Evolutionary conservation across 2,797 vertebrate genomes (phyloP).

Genomic region (Tauraco hartlaubi): DNA sequence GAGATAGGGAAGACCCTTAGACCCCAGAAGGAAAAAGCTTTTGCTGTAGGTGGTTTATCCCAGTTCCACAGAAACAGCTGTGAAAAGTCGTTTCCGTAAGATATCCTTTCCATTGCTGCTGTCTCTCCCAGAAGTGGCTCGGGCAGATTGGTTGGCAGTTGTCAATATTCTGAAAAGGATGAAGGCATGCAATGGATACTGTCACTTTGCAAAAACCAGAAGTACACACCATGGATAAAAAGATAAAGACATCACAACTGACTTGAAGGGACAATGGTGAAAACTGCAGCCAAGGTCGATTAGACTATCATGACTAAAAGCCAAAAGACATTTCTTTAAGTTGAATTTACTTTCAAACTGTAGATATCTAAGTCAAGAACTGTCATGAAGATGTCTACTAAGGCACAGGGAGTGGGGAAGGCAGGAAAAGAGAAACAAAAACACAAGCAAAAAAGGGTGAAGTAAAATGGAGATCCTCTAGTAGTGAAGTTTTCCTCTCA

Average conservation of each 20-base stretch:
- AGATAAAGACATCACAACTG: neutral
- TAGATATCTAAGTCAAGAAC: neutral
- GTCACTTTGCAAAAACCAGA: neutral
- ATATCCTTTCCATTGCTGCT: neutral
- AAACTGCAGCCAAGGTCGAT: neutral
- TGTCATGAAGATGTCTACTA: neutral
- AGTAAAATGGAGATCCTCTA: neutral
- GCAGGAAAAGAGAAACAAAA: neutral
- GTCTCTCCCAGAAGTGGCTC: neutral
- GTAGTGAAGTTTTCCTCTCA: neutral
- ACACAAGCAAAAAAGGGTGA: neutral
- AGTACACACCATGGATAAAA: neutral
- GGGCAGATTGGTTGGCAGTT: neutral
- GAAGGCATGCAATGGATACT: fast-evolving
- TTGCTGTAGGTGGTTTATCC: neutral
- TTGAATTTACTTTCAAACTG: neutral
- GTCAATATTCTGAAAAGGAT: neutral
- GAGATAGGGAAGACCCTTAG: neutral
- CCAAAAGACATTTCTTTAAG: neutral
- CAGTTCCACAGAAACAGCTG: neutral
- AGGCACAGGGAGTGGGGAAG: neutral
- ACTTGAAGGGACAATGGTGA: neutral
- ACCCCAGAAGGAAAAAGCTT: neutral
- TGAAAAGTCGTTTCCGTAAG: neutral
- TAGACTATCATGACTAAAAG: neutral